Percentiles rank a stretch among this genome's conserved stretches.
Evolutionary conservation across 2,888 invertebrate species (phyloP).

Genomic region (Drosophila mettleri): DNA sequence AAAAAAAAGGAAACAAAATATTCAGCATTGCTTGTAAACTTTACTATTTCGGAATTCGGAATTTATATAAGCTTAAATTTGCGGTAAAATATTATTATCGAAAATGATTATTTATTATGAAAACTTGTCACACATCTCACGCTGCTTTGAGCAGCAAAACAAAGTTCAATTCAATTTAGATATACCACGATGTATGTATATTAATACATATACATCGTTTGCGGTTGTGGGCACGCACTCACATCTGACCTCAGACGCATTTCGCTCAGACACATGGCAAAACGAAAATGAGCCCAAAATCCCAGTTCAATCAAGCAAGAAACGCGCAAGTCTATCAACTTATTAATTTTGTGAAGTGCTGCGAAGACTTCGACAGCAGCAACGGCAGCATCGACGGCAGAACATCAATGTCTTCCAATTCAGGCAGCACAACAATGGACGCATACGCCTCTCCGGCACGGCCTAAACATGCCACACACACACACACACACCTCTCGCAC

Average conservation of each 20-base stretch:
- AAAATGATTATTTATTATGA: slow-evolving; percentile 1
- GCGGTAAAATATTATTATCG: too few relatives aligned
- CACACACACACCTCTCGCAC: slow-evolving; percentile 11
- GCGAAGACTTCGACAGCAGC: slow-evolving; percentile 39
- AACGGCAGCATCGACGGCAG: slow-evolving; percentile 37
- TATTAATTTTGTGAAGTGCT: slow-evolving; percentile 83
- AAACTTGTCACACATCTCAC: slow-evolving; percentile 2
- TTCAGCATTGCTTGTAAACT: not conserved
- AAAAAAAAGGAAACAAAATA: not conserved
- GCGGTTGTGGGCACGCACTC: slow-evolving; percentile 1
- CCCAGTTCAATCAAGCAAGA: slow-evolving; percentile 65
- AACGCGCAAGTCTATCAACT: slow-evolving; percentile 77
- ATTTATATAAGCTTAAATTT: not conserved
- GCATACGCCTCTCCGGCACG: slow-evolving; percentile 30
- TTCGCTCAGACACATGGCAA: not conserved
- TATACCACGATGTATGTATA: too few relatives aligned
- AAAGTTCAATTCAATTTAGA: slow-evolving; percentile 12
- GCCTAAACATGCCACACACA: slow-evolving; percentile 32
- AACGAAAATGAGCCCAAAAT: slow-evolving; percentile 27
- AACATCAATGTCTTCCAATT: slow-evolving; percentile 73
- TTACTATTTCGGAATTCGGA: too few relatives aligned
- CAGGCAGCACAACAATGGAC: slow-evolving; percentile 65
- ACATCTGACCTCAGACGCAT: slow-evolving; percentile 20
- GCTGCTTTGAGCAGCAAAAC: slow-evolving; percentile 3
- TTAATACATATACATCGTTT: not conserved